Evolutionary conservation across 1,140 invertebrate genomes (phyloP).

Genomic region (Apis florea): DNA sequence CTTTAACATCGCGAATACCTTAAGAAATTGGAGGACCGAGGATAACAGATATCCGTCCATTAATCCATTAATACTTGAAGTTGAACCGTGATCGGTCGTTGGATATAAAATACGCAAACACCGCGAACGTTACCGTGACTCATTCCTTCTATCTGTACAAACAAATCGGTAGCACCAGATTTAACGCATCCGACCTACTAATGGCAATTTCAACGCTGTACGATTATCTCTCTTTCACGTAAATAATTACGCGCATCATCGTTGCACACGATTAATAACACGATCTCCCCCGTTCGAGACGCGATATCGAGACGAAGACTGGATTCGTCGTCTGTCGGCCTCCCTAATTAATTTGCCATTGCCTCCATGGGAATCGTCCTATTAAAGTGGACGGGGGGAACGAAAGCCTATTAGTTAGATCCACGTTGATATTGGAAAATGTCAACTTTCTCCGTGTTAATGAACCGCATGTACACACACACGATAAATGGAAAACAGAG

Average conservation of each 20-base stretch:
- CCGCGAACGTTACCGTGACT: background rate
- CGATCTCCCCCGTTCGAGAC: background rate
- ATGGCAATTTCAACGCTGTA: background rate
- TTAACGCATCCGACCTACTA: slow-evolving; percentile 1
- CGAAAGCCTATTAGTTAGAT: no score
- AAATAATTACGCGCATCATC: background rate
- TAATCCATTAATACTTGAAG: background rate
- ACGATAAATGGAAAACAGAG: no score
- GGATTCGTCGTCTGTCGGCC: no score
- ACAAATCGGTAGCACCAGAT: background rate
- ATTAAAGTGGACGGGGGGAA: no score
- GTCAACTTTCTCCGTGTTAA: no score
- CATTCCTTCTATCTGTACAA: background rate
- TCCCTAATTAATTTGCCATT: no score
- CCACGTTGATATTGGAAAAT: no score
- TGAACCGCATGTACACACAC: no score
- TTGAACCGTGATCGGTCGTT: background rate
- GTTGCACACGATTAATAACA: background rate
- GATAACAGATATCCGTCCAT: background rate
- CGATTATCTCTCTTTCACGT: background rate
- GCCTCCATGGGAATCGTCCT: no score
- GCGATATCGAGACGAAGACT: background rate
- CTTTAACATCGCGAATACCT: no score
- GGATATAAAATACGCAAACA: background rate
- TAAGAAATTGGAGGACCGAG: no score